These are phyloP conservation scores for Acromyrmex echinatior DNA, from an alignment of 1,140 invertebrate genomes.

Conservation along the genomic window DNA sequence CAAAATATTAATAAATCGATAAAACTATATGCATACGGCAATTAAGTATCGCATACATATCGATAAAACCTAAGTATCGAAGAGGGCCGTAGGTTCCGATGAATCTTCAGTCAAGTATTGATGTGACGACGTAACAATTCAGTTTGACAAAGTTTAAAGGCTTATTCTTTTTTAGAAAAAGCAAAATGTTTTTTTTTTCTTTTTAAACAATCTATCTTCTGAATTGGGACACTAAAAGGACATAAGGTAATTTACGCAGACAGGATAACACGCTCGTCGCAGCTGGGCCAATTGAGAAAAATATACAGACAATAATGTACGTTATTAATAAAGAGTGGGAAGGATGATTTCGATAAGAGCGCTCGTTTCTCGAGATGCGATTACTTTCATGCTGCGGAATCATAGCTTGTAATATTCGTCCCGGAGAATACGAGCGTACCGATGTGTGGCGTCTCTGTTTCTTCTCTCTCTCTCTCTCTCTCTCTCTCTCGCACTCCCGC, in stretches of 20 bases:
- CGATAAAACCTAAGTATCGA: neutral
- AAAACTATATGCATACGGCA: neutral
- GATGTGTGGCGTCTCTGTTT: constrained; percentile 26
- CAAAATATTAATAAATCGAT: constrained; percentile 35
- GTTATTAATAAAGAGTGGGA: constrained; percentile 13
- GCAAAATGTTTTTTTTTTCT: neutral
- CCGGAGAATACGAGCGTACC: constrained; percentile 71
- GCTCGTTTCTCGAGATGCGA: constrained; percentile 32
- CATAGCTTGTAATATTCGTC: constrained; percentile 79
- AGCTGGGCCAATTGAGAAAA: no score
- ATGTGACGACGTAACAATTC: neutral
- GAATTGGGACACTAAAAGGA: neutral
- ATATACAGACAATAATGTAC: neutral
- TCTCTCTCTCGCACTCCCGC: constrained; percentile 43
- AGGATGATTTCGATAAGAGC: constrained; percentile 30
- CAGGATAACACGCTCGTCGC: neutral
- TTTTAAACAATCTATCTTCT: neutral
- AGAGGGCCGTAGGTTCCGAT: neutral
- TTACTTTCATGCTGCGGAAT: constrained; percentile 70
- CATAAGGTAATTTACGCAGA: neutral
- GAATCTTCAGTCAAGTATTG: neutral
- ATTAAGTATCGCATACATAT: neutral
- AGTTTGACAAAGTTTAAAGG: neutral
- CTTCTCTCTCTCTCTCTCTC: constrained; percentile 32
- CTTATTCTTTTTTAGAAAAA: neutral